Percentiles rank a stretch among this genome's conserved stretches.
Evolutionary conservation across 2,888 invertebrate genomes (phyloP).

Genomic region (Homarus gammarus): DNA sequence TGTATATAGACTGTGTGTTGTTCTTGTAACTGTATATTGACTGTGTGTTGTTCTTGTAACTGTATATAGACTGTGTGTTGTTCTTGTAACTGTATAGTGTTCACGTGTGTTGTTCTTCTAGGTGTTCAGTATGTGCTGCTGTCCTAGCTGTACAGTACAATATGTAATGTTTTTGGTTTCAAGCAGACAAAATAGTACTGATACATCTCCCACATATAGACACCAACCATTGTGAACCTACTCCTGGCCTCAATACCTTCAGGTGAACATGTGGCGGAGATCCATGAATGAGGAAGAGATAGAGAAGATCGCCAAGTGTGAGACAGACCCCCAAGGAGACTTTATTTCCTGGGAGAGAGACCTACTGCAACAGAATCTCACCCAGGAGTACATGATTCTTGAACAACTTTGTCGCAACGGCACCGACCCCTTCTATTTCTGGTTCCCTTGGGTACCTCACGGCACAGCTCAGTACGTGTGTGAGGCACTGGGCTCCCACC

Average conservation of each 20-base stretch:
- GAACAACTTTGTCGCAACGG: constrained; percentile 34
- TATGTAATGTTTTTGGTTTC: too few relatives aligned
- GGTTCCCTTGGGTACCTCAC: constrained; percentile 38
- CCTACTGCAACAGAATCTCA: constrained; percentile 28
- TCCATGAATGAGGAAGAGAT: constrained; percentile 37
- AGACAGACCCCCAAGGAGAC: constrained; percentile 42
- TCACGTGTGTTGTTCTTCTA: too few relatives aligned
- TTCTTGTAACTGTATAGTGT: too few relatives aligned
- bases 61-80: too few relatives aligned
- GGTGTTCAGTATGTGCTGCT: too few relatives aligned
- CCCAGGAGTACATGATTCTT: not conserved
- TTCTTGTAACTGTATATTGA: too few relatives aligned
- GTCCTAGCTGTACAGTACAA: too few relatives aligned
- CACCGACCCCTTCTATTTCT: constrained; percentile 37
- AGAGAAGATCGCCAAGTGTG: constrained; percentile 33
- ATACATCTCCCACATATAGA: not conserved
- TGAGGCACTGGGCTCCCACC: constrained; percentile 51
- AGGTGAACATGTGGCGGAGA: constrained; percentile 69
- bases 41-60: too few relatives aligned
- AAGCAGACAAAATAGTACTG: not conserved
- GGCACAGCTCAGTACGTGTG: constrained; percentile 51
- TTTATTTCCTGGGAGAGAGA: constrained; percentile 64
- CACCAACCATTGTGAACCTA: not conserved
- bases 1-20: too few relatives aligned
- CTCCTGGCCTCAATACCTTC: not conserved